Evolutionary conservation across 2,888 invertebrate species (phyloP).

Genomic region (Sinhomidia bicolor): DNA sequence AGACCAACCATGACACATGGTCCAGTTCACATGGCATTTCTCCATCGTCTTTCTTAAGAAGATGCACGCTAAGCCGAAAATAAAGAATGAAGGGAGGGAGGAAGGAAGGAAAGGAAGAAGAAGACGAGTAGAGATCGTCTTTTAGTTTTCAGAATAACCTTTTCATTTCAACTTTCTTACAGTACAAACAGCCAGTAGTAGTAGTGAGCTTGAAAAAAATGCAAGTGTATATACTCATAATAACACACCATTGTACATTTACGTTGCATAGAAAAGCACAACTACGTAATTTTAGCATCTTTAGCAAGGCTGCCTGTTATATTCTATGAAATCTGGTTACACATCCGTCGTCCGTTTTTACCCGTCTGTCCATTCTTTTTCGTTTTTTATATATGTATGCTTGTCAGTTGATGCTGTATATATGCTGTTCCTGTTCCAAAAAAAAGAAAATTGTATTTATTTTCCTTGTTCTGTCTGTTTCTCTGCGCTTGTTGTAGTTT

Average conservation of each 20-base stretch:
- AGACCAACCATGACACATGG: constrained; percentile 57
- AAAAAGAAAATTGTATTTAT: constrained; percentile 46
- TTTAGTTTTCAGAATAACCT: too few species aligned
- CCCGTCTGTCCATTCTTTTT: constrained; percentile 33
- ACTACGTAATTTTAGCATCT: neutral
- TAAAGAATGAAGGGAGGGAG: neutral
- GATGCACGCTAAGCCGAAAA: constrained; percentile 36
- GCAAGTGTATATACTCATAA: neutral
- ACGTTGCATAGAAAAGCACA: neutral
- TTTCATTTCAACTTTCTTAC: constrained; percentile 18
- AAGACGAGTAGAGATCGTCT: neutral
- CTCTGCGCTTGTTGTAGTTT: constrained; percentile 5
- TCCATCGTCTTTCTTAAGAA: constrained; percentile 25
- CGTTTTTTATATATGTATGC: constrained; percentile 41
- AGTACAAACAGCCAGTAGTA: neutral
- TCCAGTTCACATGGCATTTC: constrained; percentile 62
- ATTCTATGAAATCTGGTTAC: constrained; percentile 33
- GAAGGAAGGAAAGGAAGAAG: constrained; percentile 10
- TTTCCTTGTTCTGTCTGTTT: constrained; percentile 29
- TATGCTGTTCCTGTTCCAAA: too few species aligned
- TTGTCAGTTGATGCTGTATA: constrained; percentile 28
- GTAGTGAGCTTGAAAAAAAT: neutral
- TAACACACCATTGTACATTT: neutral
- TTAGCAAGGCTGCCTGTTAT: neutral
- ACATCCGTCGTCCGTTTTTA: constrained; percentile 32